These are phyloP conservation scores for Tympanoctomys barrerae DNA, from an alignment of 2,797 vertebrate species.

Conservation along the genomic window DNA sequence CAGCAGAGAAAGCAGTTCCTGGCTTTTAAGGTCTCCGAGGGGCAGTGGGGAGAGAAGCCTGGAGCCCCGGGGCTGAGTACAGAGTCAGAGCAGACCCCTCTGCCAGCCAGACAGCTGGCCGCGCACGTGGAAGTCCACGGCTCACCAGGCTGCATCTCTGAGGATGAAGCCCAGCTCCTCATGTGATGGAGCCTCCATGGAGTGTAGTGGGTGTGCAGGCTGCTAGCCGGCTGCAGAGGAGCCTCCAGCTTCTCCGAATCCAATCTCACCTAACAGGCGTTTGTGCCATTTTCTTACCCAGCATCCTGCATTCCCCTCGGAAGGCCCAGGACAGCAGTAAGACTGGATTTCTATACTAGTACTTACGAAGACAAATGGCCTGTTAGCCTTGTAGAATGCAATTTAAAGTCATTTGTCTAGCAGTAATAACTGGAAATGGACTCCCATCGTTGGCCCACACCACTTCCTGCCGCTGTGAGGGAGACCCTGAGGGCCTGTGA, in stretches of 20 bases:
- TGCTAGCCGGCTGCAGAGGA: conserved; percentile 21
- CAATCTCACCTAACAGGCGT: neutral
- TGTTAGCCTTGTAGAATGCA: conserved; percentile 86
- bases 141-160: neutral
- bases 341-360: conserved; percentile 86
- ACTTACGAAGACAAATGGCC: conserved; percentile 87
- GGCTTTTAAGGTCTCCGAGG: conserved; percentile 79
- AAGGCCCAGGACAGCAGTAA: conserved; percentile 65
- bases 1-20: conserved; percentile 71
- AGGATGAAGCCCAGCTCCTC: neutral
- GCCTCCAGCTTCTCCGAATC: neutral
- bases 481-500: conserved; percentile 63
- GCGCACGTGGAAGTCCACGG: neutral
- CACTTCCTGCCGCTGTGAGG: conserved; percentile 44
- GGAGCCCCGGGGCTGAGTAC: conserved; percentile 19
- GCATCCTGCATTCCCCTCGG: neutral
- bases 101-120: neutral
- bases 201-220: neutral
- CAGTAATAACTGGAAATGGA: conserved; percentile 83
- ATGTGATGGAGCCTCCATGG: neutral
- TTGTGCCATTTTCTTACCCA: conserved; percentile 19
- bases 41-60: conserved; percentile 52
- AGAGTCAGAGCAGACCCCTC: neutral
- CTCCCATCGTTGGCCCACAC: conserved; percentile 76
- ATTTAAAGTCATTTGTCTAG: conserved; percentile 89